A percentile compares a stretch with the other conserved stretches of the same genome.
Conservation (phyloP, 2,888 invertebrate genomes). For the Plutella xylostella region DNA sequence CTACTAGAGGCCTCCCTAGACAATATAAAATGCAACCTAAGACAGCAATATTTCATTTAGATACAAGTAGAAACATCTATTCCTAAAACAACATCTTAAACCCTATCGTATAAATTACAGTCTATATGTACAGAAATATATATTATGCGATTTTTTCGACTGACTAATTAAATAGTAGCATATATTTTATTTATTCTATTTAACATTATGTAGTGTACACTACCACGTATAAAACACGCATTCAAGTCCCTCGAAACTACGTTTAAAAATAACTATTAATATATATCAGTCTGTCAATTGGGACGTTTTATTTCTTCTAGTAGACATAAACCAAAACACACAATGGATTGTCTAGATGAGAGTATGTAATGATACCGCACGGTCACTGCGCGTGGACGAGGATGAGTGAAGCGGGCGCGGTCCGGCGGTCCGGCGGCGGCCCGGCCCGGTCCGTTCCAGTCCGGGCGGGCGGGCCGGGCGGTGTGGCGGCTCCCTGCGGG, state of each 20-base stretch:
- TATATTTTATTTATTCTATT: slow-evolving; percentile 44
- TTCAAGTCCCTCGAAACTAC: slow-evolving; percentile 53
- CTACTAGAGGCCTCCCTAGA: slow-evolving; percentile 48
- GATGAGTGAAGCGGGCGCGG: neutral
- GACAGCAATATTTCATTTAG: slow-evolving; percentile 65
- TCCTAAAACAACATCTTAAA: slow-evolving; percentile 58
- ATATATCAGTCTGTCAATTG: slow-evolving; percentile 70
- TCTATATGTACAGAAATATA: slow-evolving; percentile 67
- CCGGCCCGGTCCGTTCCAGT: slow-evolving; percentile 11
- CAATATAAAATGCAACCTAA: slow-evolving; percentile 68
- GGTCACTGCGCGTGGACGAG: slow-evolving; percentile 26
- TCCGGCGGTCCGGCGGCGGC: slow-evolving; percentile 22
- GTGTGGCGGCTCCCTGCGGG: slow-evolving; percentile 5
- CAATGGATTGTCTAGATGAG: slow-evolving; percentile 39
- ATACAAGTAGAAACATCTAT: slow-evolving; percentile 58
- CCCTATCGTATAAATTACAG: slow-evolving; percentile 37
- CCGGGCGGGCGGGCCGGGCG: slow-evolving; percentile 12
- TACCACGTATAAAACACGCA: slow-evolving; percentile 69
- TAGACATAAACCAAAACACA: slow-evolving; percentile 62
- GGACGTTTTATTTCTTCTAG: slow-evolving; percentile 68
- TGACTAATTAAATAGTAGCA: slow-evolving; percentile 61
- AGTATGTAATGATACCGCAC: slow-evolving; percentile 29
- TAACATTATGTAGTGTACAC: slow-evolving; percentile 63
- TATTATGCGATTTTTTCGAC: slow-evolving; percentile 62
- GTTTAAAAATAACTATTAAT: slow-evolving; percentile 57